These are phyloP conservation scores for Xiphorhynchus erythropygius DNA, from an alignment of 2,797 vertebrate genomes.

Conservation along the genomic window DNA sequence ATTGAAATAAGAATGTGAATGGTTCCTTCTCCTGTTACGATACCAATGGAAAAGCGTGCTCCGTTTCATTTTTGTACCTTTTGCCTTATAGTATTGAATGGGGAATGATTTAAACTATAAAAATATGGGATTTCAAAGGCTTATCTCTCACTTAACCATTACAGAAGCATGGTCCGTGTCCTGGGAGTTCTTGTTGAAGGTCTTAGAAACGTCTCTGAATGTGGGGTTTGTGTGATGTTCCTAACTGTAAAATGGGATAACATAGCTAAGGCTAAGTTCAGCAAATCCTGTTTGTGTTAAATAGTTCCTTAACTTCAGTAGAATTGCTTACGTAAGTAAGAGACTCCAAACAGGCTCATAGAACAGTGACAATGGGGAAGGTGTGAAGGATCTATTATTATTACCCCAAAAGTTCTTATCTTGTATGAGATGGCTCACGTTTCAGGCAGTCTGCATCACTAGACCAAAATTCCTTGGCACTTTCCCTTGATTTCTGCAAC, in stretches of 20 bases:
- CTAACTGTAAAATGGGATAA: neutral
- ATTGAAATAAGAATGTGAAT: neutral
- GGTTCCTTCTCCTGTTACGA: neutral
- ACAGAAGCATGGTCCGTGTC: neutral
- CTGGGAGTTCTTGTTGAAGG: neutral
- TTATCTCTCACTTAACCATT: neutral
- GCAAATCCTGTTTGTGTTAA: neutral
- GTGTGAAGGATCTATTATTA: constrained; percentile 11
- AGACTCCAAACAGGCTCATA: neutral
- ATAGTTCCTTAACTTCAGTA: neutral
- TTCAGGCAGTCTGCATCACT: neutral
- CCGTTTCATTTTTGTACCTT: neutral
- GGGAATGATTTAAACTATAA: neutral
- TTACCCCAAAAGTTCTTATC: neutral
- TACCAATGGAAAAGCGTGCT: neutral
- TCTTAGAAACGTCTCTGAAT: neutral
- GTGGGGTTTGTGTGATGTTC: neutral
- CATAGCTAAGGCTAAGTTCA: neutral
- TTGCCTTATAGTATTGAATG: neutral
- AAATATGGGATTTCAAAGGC: neutral
- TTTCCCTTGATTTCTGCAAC: neutral
- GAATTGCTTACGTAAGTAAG: neutral
- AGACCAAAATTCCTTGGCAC: neutral
- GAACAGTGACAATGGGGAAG: neutral
- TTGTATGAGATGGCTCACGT: neutral